Evolutionary conservation across 2,113 vertebrate genomes (phyloP).

Genomic region (Pluvialis apricaria): DNA sequence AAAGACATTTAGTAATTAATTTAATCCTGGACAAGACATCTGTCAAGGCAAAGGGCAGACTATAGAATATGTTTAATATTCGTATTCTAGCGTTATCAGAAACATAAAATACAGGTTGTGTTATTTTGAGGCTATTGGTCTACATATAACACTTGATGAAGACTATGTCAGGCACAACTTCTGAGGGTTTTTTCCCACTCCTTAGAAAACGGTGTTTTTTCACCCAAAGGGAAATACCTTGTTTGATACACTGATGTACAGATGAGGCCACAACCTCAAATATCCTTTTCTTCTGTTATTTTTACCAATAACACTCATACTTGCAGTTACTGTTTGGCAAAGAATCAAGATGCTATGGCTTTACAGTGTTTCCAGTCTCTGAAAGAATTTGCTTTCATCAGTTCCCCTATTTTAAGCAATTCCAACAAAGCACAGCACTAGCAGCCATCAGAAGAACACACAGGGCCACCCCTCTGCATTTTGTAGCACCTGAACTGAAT

Average conservation of each 20-base stretch:
- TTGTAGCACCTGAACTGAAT: background rate
- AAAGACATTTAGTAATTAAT: conserved; percentile 63
- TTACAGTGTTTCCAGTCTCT: background rate
- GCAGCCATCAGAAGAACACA: background rate
- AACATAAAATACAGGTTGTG: background rate
- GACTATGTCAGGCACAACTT: background rate
- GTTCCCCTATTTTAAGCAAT: background rate
- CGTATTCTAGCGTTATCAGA: background rate
- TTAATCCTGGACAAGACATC: conserved; percentile 42
- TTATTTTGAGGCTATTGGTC: background rate
- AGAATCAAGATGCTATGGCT: background rate
- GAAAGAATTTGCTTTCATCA: background rate
- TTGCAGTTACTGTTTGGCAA: background rate
- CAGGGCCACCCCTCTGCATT: background rate
- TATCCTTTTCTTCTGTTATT: background rate
- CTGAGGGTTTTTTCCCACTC: background rate
- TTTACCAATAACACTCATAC: background rate
- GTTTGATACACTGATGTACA: background rate
- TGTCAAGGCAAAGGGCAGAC: background rate
- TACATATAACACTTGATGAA: background rate
- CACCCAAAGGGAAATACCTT: background rate
- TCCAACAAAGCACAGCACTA: background rate
- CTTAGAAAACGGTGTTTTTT: fast-evolving
- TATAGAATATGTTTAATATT: background rate
- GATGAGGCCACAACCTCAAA: background rate